These are phyloP conservation scores for Blastobasis lacticolella DNA, from an alignment of 2,888 invertebrate genomes.

Conservation along the genomic window DNA sequence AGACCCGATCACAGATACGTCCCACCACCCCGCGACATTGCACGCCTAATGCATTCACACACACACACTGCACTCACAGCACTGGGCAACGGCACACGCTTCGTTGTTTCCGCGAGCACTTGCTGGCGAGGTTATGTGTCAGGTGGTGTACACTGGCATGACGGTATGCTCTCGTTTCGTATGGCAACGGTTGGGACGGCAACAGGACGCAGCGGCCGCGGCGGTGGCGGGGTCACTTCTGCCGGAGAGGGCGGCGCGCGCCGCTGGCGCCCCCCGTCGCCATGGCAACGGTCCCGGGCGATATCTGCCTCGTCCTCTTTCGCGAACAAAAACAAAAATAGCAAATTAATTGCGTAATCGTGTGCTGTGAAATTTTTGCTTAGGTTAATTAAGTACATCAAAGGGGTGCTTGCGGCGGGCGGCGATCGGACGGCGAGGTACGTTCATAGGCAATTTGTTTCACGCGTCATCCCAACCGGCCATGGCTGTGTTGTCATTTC, in stretches of 20 bases:
- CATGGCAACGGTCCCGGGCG: constrained; percentile 64
- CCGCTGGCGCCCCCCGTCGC: constrained; percentile 60
- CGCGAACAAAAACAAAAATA: constrained; percentile 67
- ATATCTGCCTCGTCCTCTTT: constrained; percentile 55
- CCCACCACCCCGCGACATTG: constrained; percentile 47
- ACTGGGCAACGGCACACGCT: constrained; percentile 29
- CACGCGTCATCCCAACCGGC: background rate
- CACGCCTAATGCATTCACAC: constrained; percentile 50
- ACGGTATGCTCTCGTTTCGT: constrained; percentile 43
- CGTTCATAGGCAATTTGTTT: constrained; percentile 9
- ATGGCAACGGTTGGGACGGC: constrained; percentile 39
- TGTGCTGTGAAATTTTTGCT: constrained; percentile 49
- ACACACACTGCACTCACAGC: constrained; percentile 35
- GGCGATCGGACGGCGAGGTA: constrained; percentile 31
- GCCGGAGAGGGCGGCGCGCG: constrained; percentile 64
- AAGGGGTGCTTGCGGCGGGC: constrained; percentile 28
- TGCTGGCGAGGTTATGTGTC: constrained; percentile 22
- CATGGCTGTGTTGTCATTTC: background rate
- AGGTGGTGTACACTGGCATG: constrained; percentile 37
- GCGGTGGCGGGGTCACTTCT: constrained; percentile 56
- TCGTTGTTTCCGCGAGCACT: constrained; percentile 25
- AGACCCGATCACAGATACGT: constrained; percentile 48
- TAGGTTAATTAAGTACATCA: constrained; percentile 45
- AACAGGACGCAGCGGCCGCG: constrained; percentile 50
- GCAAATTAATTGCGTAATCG: constrained; percentile 69